Evolutionary conservation across 2,888 invertebrate species (phyloP), one percentile per base, ranked within the genome.

Genomic region (Prenolepis imparis): DNA sequence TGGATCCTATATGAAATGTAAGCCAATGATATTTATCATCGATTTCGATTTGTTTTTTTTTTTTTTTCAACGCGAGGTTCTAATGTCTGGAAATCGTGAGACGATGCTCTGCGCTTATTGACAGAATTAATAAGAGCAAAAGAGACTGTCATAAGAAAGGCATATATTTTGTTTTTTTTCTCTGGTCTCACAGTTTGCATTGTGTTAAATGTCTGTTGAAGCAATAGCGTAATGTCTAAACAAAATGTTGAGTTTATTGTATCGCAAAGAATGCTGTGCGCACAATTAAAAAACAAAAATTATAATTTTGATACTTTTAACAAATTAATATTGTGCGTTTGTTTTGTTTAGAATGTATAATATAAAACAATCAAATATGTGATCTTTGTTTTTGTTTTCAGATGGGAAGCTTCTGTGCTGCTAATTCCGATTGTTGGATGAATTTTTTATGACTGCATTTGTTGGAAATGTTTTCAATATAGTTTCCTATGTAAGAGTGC

Each of bases 321-420:
- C 15, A 12, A 12, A 28, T 48, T n/a, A 63, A 11, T n/a, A 36
- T 3, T 80, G 39, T 59, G 18, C n/a, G n/a, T n/a, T 24, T 55
- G 59, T 4, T 52, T 39, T n/a, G 44, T 36, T 36, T 36, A 36
- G 36, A n/a, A 18, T 57, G 28, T 41, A 28, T 55, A 67, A 0
- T 74, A 24, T 73, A 73, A 3, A 28, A 64, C 24, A 73, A 11
- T 18, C 1, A 63, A 48, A 15, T 8, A 66, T 39, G 32, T 12
- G 18, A 18, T 1, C 39, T 52, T 72, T 24, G 32, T 82, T 59
- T 77, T 64, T 87, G 39, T 78, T 89, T 90, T 24, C 88, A 92
- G 92, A 89, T 90, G 90, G 78, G 83, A 59, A 72, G 72, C 21
- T 39, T 86, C 73, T 66, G 75, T 75, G 68, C 78, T 66, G 82